phyloP scores from a whole-genome alignment of 2,113 vertebrate species.

The Corythaeola cristata region DNA sequence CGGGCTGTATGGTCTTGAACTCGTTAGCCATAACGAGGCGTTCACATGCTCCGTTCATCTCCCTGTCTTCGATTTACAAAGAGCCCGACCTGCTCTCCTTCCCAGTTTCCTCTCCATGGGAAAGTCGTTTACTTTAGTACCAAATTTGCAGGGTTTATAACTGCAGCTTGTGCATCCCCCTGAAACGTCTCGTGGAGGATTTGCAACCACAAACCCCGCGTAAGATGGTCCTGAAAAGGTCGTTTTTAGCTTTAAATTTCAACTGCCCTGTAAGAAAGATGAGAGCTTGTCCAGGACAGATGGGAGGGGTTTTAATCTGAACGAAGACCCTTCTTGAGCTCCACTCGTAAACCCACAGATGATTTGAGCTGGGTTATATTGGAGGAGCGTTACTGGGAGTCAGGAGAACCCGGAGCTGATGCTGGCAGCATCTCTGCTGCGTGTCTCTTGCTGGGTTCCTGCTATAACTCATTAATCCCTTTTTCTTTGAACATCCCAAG shows the following conservation, averaged over 20 bases:
- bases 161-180: background rate
- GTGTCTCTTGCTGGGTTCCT: background rate
- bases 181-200: background rate
- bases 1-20: background rate
- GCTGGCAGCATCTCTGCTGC: background rate
- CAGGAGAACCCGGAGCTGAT: background rate
- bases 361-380: background rate
- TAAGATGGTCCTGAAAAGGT: background rate
- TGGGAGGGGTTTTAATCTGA: background rate
- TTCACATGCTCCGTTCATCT: constrained; percentile 20
- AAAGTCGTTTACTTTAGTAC: background rate
- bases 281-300: background rate
- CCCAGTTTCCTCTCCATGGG: background rate
- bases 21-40: background rate
- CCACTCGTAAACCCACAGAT: background rate
- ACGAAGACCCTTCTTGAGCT: background rate
- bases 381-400: background rate
- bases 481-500: background rate
- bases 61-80: constrained; percentile 26
- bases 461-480: background rate
- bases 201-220: background rate
- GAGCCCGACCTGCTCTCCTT: background rate
- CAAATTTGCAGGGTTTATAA: background rate
- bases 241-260: background rate
- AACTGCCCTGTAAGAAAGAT: background rate